Base-by-base conservation (phyloP, 2,113 vertebrate genomes). In the Sitta europaea region DNA sequence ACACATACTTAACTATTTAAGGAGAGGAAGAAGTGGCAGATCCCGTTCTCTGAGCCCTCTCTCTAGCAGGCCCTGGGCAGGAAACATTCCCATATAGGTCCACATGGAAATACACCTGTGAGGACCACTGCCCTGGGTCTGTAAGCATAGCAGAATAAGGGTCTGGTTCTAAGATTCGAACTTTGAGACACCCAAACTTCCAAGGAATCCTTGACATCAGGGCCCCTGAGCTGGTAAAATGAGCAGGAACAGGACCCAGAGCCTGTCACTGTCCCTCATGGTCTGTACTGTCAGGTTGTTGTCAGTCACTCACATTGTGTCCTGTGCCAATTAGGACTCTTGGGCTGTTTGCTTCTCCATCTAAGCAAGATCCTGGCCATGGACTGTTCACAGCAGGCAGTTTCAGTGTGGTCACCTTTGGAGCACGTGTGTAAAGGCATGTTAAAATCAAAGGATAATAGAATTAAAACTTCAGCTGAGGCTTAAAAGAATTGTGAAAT, bases 311-410 rank as follows among this genome's bases (percentile, higher is more conserved):
- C 72, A 51, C 27, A 6, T 11, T 42, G 27, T 43, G 38, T 55
- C 53, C 58, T 48, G 5, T 38, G 33, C 33, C 55, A 45, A 0
- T 38, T 23, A 27, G 9, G 50, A 11, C 29, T 54, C 9, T 45
- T 50, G 40, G 80, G 5, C 47, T 27, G 29, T 66, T 62, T 73
- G 8, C 35, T 77, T 62, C 45, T 47, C 55, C 85, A 24, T 15
- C 43, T 48, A 40, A 68, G 40, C 10, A 53, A 79, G 73, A 51
- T 65, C 23, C 36, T 62, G 38, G 29, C n/a, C 48, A 59, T 53
- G 6, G 6, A 62, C 36, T 0, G 0, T 55, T 75, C 22, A 7
- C 0, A 65, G 50, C 20, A 42, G 62, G 29, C 22, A n/a, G 36
- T 35, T 75, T 57, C 40, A 31, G 8, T 14, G 22, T 20, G 36